A percentile compares a stretch with the other conserved stretches of the same genome.
Conservation (phyloP, 2,113 vertebrate species). For the Corydoras sp. region DNA sequence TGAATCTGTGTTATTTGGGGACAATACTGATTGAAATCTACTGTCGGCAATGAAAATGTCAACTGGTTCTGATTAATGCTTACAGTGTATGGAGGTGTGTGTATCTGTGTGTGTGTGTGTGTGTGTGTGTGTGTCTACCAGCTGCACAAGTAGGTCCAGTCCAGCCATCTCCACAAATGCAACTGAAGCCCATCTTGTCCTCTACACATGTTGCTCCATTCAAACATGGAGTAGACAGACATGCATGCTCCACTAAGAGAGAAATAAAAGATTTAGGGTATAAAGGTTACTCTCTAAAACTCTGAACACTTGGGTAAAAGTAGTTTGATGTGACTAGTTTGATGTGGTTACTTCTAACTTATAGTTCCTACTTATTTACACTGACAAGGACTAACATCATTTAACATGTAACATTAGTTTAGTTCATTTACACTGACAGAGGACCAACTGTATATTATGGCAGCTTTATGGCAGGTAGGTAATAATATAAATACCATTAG, state of each 20-base stretch:
- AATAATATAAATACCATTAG: too few relatives aligned
- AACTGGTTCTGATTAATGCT: constrained; percentile 33
- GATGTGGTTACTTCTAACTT: too few relatives aligned
- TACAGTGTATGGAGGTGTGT: constrained; percentile 13
- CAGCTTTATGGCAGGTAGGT: too few relatives aligned
- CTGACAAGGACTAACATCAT: too few relatives aligned
- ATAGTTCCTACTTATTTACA: too few relatives aligned
- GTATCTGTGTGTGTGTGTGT: neutral
- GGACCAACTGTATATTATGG: too few relatives aligned
- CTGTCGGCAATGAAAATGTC: constrained; percentile 15
- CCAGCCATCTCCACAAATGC: constrained; percentile 63
- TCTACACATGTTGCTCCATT: constrained; percentile 67
- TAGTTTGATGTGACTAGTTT: too few relatives aligned
- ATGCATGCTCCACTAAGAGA: constrained; percentile 64
- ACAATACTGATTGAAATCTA: constrained; percentile 17
- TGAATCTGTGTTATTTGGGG: constrained; percentile 26
- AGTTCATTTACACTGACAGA: too few relatives aligned
- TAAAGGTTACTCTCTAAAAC: too few relatives aligned
- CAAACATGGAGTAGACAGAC: constrained; percentile 66
- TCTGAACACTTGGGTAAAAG: too few relatives aligned
- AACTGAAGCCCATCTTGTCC: constrained; percentile 62
- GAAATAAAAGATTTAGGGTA: neutral
- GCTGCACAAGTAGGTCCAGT: constrained; percentile 64
- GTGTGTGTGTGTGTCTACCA: constrained; percentile 50
- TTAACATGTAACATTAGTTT: too few relatives aligned